Evolutionary conservation across 1,140 invertebrate species (phyloP).

Genomic region (Drosophila chauvacae): DNA sequence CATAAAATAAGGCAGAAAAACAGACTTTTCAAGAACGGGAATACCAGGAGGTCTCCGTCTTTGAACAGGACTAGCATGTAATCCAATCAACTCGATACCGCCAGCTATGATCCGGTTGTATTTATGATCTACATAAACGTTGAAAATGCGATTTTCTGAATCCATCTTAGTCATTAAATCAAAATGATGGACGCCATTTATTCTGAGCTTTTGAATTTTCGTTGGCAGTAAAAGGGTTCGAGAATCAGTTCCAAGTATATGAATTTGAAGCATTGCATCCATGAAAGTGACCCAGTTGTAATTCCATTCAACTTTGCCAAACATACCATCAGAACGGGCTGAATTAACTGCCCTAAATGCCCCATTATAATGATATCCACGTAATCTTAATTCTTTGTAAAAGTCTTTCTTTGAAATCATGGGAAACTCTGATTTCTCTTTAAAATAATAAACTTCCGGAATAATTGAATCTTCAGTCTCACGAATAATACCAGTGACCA

Average conservation of each 20-base stretch:
- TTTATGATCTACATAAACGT: slow-evolving; percentile 74
- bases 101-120: slow-evolving; percentile 87
- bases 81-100: slow-evolving; percentile 92
- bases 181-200: slow-evolving; percentile 90
- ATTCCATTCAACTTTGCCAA: slow-evolving; percentile 88
- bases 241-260: slow-evolving; percentile 91
- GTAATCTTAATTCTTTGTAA: slow-evolving; percentile 95
- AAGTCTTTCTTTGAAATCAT: slow-evolving; percentile 90
- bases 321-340: slow-evolving; percentile 84
- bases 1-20: slow-evolving; percentile 90
- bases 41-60: slow-evolving; percentile 87
- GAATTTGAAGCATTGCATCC: slow-evolving; percentile 96
- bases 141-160: slow-evolving; percentile 79
- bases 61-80: slow-evolving; percentile 92
- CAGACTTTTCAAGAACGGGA: slow-evolving; percentile 90
- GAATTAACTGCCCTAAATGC: slow-evolving; percentile 64
- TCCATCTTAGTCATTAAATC: slow-evolving; percentile 82
- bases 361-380: slow-evolving; percentile 94
- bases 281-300: slow-evolving; percentile 96
- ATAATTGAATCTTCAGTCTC: slow-evolving; percentile 85
- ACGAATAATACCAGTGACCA: slow-evolving; percentile 91
- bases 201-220: slow-evolving; percentile 91
- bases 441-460: slow-evolving; percentile 84
- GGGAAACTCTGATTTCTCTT: slow-evolving; percentile 84
- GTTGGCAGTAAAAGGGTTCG: slow-evolving; percentile 93